A percentile compares a stretch with the other conserved stretches of the same genome.
Evolutionary conservation across 1,140 invertebrate species (phyloP).

Genomic region (Diprion similis): DNA sequence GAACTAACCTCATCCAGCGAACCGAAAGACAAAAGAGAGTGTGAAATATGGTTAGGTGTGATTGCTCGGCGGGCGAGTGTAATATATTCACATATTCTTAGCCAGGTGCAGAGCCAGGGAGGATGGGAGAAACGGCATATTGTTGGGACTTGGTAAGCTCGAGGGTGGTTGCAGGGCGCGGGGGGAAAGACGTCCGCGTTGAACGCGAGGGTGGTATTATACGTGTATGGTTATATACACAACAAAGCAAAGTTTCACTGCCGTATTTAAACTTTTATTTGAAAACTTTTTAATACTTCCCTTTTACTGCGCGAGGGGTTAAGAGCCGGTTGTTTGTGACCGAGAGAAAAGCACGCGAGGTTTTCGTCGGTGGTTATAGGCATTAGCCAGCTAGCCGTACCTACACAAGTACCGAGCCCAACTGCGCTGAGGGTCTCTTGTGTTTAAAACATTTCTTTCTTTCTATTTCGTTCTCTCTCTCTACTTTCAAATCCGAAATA

Average conservation of each 20-base stretch:
- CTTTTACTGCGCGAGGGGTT: background rate
- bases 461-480: too few species aligned
- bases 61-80: background rate
- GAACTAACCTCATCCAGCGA: conserved; percentile 4
- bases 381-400: too few species aligned
- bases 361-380: background rate
- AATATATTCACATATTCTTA: conserved; percentile 8
- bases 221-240: background rate
- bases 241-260: background rate
- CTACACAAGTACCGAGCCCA: too few species aligned
- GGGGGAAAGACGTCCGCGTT: too few species aligned
- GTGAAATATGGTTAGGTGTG: conserved; percentile 2
- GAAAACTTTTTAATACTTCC: conserved; percentile 5
- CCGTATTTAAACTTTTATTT: conserved; percentile 8
- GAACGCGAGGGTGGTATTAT: background rate
- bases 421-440: too few species aligned
- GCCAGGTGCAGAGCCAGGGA: background rate
- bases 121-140: background rate
- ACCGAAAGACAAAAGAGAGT: background rate
- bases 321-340: background rate
- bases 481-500: too few species aligned
- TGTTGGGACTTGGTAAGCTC: background rate
- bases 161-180: too few species aligned
- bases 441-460: too few species aligned
- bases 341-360: conserved; percentile 1